Base-by-base conservation (phyloP, 2,888 invertebrate species). In the Eretmocerus hayati region DNA sequence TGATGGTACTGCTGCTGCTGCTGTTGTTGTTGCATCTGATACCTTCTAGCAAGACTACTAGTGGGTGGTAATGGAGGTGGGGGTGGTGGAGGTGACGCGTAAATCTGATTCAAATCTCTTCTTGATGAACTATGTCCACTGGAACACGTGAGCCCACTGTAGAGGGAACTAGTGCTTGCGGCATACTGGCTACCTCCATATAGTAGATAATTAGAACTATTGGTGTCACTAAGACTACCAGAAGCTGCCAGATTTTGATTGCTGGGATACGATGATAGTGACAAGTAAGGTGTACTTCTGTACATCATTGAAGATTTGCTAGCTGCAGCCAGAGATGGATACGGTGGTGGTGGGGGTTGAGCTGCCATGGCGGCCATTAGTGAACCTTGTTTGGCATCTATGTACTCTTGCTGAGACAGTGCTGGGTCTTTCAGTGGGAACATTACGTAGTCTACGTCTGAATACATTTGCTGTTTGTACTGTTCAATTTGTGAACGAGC, bases 401-500 rank as follows among this genome's bases (percentile, higher is more conserved):
- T 78, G 72, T 92, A 92, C 67, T 92, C 91, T 69, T 91, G 91
- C 65, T 90, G 89, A 56, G 90, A 90, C 38, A 91, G 80, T 0
- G 88, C 84, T 9, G 91, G 90, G 71, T 92, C 91, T 72, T 90
- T 90, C 53, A 90, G 71, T 0, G 91, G 91, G 64, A 90, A 92
- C 67, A 91, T 89, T 6, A 92, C 91, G 64, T 90, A 92, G 71
- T 92, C 91, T 3, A 90, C 89, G 64, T 92, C 91, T 52, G 91
- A 91, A 62, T 89, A 90, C 48, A 92, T 77, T 65, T 91, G 91
- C 63, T 90, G 89, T 61, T 90, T 87, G 62, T 90, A 92, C 63
- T 89, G 85, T 55, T 90, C 88, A 53, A 90, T 84, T 65, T 90
- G 90, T 20, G 84, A 83, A 16, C 83, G 75, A 0, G 84, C 82